Conservation (phyloP, 2,113 vertebrate species). For the Platysternon megacephalum region DNA sequence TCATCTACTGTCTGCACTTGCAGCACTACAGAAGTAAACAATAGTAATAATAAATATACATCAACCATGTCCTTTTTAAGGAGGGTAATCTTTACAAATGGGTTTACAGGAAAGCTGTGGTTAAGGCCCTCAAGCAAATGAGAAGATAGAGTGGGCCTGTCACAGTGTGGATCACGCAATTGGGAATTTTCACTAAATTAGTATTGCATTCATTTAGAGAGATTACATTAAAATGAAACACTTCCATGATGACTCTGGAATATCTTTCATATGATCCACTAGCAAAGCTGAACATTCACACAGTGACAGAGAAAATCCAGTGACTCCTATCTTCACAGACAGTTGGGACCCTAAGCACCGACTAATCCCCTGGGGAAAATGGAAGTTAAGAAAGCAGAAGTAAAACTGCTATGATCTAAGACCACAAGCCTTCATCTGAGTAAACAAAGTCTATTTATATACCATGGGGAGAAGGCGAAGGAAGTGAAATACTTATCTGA, state of each 20-base stretch:
- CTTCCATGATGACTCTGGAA: slow-evolving; percentile 62
- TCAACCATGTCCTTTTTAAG: slow-evolving; percentile 12
- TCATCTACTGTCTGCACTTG: rapidly evolving
- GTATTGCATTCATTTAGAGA: not conserved
- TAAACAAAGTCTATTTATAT: slow-evolving; percentile 58
- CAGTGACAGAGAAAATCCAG: slow-evolving; percentile 62
- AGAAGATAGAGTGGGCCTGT: slow-evolving; percentile 45
- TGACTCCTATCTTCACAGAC: slow-evolving; percentile 54
- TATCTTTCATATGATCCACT: slow-evolving; percentile 50
- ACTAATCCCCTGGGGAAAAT: slow-evolving; percentile 68
- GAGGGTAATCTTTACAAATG: not conserved
- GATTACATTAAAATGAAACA: not conserved
- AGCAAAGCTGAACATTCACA: not conserved
- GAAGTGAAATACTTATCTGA: slow-evolving; percentile 56
- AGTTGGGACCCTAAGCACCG: slow-evolving; percentile 20
- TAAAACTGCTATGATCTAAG: slow-evolving; percentile 26
- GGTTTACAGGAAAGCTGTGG: slow-evolving; percentile 46
- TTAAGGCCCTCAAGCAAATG: slow-evolving; percentile 7
- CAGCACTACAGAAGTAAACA: not conserved
- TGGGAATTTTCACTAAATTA: slow-evolving; percentile 55
- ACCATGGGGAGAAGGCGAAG: slow-evolving; percentile 56
- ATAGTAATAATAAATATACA: not conserved
- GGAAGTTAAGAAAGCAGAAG: slow-evolving; percentile 75
- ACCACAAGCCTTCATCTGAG: slow-evolving; percentile 56
- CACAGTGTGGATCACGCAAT: slow-evolving; percentile 1